Evolutionary conservation across 2,797 vertebrate genomes (phyloP), one percentile per base, ranked within the genome.

Genomic region (Nannoperca obscura): DNA sequence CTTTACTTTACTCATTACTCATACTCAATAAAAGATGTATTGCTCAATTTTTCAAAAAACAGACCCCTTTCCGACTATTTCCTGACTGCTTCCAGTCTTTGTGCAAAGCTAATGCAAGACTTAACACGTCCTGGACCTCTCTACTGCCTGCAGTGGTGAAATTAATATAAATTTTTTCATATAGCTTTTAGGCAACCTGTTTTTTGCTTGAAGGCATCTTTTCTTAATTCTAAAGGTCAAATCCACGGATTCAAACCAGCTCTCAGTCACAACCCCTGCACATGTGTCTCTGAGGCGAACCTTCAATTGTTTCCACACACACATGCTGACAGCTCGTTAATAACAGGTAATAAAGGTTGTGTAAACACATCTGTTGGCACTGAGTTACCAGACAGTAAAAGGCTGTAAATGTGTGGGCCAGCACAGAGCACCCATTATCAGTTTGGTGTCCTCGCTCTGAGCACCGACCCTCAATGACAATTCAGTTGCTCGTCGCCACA

Each of bases 351-450:
- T 94, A 93, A 95, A 93, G 82, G 86, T 78, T 84, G 83, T 87
- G 92, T 93, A 93, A 94, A 94, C 92, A 93, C 92, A 94, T 93
- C 92, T 93, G 93, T 90, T 89, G 88, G 83, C 76, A 69, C 90
- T 77, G 90, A 73, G 88, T 91, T 93, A 91, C 85, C 88, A 89
- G 78, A 90, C 86, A 89, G 88, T 93, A 88, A 93, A 92, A 88
- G 81, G 83, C 80, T 67, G 82, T 93, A 92, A 94, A 95, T 79
- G 66, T 58, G 66, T 46, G 34, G 64, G 74, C 81, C 82, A 54
- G 80, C 17, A 76, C 80, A 86, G 77, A 79, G 62, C n/a, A 9
- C 6, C 83, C 70, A 87, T 92, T 84, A 88, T 90, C 87, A 87
- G 71, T 10, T 52, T 61, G n/a, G 53, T 57, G 60, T 77, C 75